phyloP scores from a whole-genome alignment of 2,888 invertebrate species.

The Agrotis clavis region DNA sequence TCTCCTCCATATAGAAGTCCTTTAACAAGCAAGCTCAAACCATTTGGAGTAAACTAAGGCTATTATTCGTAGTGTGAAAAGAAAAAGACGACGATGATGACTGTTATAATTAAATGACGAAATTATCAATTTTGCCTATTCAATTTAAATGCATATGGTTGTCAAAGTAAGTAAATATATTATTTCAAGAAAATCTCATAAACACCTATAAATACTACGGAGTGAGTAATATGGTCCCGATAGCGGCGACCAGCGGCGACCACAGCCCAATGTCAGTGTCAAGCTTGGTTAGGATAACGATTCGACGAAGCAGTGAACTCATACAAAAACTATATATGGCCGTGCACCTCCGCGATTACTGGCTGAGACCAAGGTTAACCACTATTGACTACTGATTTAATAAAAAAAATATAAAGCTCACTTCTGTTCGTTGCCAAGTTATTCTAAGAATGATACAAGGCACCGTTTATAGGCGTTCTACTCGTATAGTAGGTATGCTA shows the following conservation, averaged over 20 bases:
- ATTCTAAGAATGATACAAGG: constrained; percentile 9
- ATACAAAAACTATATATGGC: constrained; percentile 79
- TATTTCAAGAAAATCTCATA: constrained; percentile 7
- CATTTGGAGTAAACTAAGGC: no score
- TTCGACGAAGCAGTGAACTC: constrained; percentile 70
- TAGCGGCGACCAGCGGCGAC: constrained; percentile 53
- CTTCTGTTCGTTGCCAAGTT: constrained; percentile 34
- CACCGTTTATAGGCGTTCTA: background rate
- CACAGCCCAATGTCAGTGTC: constrained; percentile 77
- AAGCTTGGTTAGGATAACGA: constrained; percentile 67
- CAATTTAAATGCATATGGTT: background rate
- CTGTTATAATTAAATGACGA: background rate
- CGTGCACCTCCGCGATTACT: constrained; percentile 76
- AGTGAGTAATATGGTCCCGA: constrained; percentile 49
- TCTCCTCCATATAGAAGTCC: no score
- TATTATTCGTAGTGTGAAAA: no score
- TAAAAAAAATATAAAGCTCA: constrained; percentile 44
- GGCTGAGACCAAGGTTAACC: constrained; percentile 78
- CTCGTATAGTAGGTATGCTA: background rate
- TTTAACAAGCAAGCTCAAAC: no score
- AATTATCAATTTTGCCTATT: no score
- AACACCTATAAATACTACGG: constrained; percentile 41
- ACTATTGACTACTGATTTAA: constrained; percentile 55
- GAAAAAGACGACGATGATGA: background rate
- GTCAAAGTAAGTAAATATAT: background rate